Evolutionary conservation across 2,113 vertebrate species (phyloP).

Genomic region (Microtus ochrogaster): DNA sequence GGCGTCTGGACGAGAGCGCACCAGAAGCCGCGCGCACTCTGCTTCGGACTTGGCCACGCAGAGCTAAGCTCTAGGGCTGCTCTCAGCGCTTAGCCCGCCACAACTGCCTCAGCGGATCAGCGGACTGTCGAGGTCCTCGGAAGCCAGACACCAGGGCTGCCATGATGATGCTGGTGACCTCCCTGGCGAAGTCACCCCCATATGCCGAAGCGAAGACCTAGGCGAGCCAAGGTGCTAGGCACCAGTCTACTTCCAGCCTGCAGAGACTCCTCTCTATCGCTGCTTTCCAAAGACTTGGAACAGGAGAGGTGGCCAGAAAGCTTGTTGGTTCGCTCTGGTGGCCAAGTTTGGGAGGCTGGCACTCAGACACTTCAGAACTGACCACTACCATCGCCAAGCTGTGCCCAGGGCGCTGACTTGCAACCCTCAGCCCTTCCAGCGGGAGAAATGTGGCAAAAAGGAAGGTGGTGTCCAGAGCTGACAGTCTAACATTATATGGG

Average conservation of each 20-base stretch:
- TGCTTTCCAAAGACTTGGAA: not conserved
- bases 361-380: not conserved
- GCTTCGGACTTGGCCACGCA: not conserved
- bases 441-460: not conserved
- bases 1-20: not conserved
- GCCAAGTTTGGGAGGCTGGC: conserved; percentile 52
- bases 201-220: not conserved
- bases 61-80: not conserved
- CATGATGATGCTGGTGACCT: conserved; percentile 4
- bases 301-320: not conserved
- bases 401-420: not conserved
- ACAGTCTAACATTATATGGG: not conserved
- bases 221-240: not conserved
- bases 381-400: not conserved
- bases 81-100: not conserved
- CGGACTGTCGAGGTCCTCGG: not conserved
- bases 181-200: conserved; percentile 16
- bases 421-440: not conserved
- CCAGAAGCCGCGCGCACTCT: not conserved
- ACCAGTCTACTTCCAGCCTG: not conserved
- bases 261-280: not conserved
- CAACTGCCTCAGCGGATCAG: not conserved
- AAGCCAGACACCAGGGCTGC: not conserved
- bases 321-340: not conserved
- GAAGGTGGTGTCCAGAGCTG: not conserved